Base-by-base conservation (phyloP, 1,140 invertebrate genomes). In the Drosophila trapezifrons region DNA sequence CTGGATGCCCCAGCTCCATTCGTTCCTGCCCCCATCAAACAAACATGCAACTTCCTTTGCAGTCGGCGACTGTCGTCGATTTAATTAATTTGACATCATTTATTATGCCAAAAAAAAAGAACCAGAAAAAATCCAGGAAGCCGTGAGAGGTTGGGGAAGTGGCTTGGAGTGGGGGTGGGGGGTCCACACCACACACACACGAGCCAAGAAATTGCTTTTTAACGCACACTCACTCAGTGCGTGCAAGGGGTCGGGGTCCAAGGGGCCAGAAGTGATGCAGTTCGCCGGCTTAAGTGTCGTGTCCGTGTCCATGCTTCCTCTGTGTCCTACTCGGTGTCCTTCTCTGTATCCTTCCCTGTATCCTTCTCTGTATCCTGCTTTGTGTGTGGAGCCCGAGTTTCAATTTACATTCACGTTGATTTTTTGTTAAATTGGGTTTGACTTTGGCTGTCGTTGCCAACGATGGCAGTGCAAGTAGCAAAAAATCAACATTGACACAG, bases 31-130 rank as follows among this genome's bases (percentile, higher is more conserved):
- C 15, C 40, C 67, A 43, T 70, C 67, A 58, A 62, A 59, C 63
- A 49, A 62, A 76, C 75, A 77, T 62, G 56, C 73, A 55, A 45
- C 51, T 77, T 77, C 29, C 73, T 70, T 77, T 70, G 58, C 65
- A 65, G 73, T 49, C 67, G 43, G 43, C 27, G 47, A 56, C 69
- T 65, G 59, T 86, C 69, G 71, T 70, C 84, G 64, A 87, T 89
- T 89, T 74, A 87, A 89, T 87, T 87, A 87, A 87, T 87, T 87
- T 83, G 84, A 83, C 84, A 83, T 87, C 80, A 87, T 87, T 83
- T 89, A 83, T 89, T 83, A 80, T 83, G 83, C 66, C 76, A 67
- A 87, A 82, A 82, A 75, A 72, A 43, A 38, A 47, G 35, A 18
- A 58, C 13, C 22, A 46, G 42, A 27, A 51, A 22, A 29, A 32